Conservation (phyloP, 1,140 invertebrate species). For the Teleopsis dalmanni region DNA sequence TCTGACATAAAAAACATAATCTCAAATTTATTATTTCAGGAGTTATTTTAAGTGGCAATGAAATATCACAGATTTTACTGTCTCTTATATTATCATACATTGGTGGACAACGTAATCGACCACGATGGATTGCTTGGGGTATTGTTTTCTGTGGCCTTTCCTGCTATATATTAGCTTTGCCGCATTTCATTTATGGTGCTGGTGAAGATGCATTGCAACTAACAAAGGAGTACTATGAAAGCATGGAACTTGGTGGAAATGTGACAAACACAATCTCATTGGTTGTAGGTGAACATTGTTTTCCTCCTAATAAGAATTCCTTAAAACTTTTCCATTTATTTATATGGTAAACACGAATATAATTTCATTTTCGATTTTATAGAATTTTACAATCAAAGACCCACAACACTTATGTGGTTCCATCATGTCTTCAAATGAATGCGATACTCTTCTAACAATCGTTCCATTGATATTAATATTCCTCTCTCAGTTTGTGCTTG, state of each 20-base stretch:
- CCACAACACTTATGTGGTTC: slow-evolving; percentile 29
- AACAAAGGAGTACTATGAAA: slow-evolving; percentile 42
- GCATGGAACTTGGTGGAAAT: slow-evolving; percentile 12
- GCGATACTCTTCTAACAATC: slow-evolving; percentile 47
- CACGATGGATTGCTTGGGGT: slow-evolving; percentile 59
- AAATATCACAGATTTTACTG: slow-evolving; percentile 60
- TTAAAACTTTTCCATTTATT: background rate
- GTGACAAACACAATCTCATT: slow-evolving; percentile 14
- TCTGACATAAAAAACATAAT: no score
- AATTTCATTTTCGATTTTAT: slow-evolving; percentile 3
- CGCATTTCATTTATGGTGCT: slow-evolving; percentile 62
- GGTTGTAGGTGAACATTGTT: slow-evolving; percentile 16
- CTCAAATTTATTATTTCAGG: slow-evolving; percentile 45
- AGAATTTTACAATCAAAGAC: slow-evolving; percentile 19
- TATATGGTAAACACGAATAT: background rate
- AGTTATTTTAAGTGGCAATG: slow-evolving; percentile 61
- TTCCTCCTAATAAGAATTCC: background rate
- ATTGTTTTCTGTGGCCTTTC: slow-evolving; percentile 55
- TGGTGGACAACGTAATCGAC: slow-evolving; percentile 54
- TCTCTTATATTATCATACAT: slow-evolving; percentile 55
- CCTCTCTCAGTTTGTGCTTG: slow-evolving; percentile 60
- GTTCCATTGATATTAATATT: slow-evolving; percentile 58
- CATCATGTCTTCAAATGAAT: slow-evolving; percentile 29
- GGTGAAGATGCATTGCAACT: slow-evolving; percentile 49
- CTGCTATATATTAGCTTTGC: slow-evolving; percentile 56